phyloP scores from a whole-genome alignment of 2,113 vertebrate species.

The Lanius ludovicianus region DNA sequence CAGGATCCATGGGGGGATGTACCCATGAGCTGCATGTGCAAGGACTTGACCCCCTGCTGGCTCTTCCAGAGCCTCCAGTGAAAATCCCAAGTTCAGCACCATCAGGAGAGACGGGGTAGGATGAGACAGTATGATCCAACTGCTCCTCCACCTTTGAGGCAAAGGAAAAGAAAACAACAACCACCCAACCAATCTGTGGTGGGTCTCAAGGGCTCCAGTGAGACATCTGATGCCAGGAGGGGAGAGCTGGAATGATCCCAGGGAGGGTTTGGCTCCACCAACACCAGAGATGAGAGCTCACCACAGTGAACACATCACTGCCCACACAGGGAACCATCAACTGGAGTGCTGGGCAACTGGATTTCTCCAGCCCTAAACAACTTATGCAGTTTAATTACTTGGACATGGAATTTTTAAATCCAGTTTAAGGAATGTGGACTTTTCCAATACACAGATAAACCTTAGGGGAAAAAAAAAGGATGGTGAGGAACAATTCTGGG shows the following conservation, averaged over 20 bases:
- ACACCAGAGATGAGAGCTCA: rapidly evolving
- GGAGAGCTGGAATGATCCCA: background rate
- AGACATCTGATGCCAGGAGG: background rate
- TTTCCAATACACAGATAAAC: background rate
- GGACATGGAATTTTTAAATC: background rate
- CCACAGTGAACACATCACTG: background rate
- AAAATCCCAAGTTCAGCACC: background rate
- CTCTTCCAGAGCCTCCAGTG: background rate
- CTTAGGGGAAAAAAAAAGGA: background rate
- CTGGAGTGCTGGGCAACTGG: background rate
- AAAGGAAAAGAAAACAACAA: background rate
- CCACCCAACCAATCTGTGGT: background rate
- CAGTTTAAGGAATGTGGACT: background rate
- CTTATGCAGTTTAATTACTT: background rate
- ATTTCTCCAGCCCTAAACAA: background rate
- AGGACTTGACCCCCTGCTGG: background rate
- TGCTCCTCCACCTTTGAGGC: rapidly evolving
- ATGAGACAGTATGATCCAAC: rapidly evolving
- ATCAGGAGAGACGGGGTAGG: background rate
- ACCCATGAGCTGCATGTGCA: rapidly evolving
- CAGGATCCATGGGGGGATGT: background rate
- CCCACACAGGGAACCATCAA: background rate
- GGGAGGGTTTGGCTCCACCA: background rate
- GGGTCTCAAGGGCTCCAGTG: background rate
- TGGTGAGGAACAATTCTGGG: background rate